Conservation (phyloP, 2,888 invertebrate species). For the Serripes groenlandicus region DNA sequence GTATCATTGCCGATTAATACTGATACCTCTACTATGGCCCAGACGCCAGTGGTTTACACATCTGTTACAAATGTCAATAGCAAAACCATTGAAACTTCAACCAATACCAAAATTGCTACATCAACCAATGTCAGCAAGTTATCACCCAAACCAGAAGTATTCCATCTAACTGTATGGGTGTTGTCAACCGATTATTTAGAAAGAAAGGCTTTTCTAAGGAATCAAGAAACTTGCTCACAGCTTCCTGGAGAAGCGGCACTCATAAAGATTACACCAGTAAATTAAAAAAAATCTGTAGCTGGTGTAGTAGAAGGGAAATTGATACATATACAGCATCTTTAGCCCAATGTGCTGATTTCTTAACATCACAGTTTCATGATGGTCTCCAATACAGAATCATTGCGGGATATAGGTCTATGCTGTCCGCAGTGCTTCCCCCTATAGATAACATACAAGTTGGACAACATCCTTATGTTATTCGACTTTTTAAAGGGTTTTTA, state of each 20-base stretch:
- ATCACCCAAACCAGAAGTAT: constrained; percentile 30
- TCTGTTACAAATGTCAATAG: constrained; percentile 4
- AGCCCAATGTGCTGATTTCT: constrained; percentile 44
- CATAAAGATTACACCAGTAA: constrained; percentile 30
- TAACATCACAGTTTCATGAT: constrained; percentile 27
- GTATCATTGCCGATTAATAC: constrained; percentile 10
- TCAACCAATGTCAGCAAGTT: constrained; percentile 27
- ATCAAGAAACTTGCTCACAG: constrained; percentile 36
- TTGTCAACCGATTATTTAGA: constrained; percentile 29
- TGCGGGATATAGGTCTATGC: constrained; percentile 24
- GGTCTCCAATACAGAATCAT: constrained; percentile 33
- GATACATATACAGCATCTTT: constrained; percentile 39
- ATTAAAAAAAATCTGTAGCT: constrained; percentile 27
- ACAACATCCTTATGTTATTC: constrained; percentile 36
- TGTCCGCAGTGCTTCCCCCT: constrained; percentile 18
- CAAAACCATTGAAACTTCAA: not conserved
- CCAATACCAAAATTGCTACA: not conserved
- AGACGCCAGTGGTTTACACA: constrained; percentile 12
- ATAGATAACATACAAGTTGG: constrained; percentile 26
- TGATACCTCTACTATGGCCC: constrained; percentile 17
- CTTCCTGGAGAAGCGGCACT: constrained; percentile 39
- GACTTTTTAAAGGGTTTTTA: constrained; percentile 29
- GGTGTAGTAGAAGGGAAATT: constrained; percentile 40
- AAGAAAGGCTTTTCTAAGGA: constrained; percentile 28
- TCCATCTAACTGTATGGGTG: constrained; percentile 39